Conservation (phyloP, 2,888 invertebrate genomes). For the Pseudoips prasinana region DNA sequence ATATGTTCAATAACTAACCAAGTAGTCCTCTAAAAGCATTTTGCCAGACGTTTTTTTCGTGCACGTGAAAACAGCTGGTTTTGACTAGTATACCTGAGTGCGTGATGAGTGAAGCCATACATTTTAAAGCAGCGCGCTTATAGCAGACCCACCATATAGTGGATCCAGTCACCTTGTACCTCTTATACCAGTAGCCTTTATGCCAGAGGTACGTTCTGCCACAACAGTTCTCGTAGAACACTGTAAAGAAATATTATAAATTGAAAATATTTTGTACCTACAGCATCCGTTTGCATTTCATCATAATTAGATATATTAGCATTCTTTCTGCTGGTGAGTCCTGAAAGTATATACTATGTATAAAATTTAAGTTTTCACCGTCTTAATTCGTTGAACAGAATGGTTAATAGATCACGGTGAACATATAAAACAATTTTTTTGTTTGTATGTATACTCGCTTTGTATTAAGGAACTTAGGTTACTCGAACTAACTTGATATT, state of each 20-base stretch:
- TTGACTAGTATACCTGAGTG: constrained; percentile 29
- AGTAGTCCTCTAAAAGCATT: constrained; percentile 23
- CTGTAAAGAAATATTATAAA: constrained; percentile 17
- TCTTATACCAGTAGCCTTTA: constrained; percentile 34
- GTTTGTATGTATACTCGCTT: too few species aligned
- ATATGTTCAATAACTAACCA: too few species aligned
- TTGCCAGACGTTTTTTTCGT: constrained; percentile 31
- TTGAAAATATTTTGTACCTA: not conserved
- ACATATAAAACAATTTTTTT: too few species aligned
- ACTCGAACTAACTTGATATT: too few species aligned
- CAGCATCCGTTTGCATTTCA: too few species aligned
- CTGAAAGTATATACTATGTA: too few species aligned
- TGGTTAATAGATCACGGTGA: too few species aligned
- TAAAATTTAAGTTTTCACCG: too few species aligned
- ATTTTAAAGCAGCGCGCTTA: constrained; percentile 34
- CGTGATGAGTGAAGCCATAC: constrained; percentile 39
- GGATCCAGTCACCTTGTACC: constrained; percentile 28
- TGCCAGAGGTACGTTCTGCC: constrained; percentile 31
- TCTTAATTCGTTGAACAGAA: too few species aligned
- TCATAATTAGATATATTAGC: too few species aligned
- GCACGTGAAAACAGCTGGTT: constrained; percentile 29
- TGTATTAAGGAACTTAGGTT: too few species aligned
- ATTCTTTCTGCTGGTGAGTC: too few species aligned
- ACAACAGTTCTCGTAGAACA: constrained; percentile 30
- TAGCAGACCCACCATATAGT: constrained; percentile 47